phyloP scores from a whole-genome alignment of 2,888 invertebrate species.

The Oeneis ivallda region DNA sequence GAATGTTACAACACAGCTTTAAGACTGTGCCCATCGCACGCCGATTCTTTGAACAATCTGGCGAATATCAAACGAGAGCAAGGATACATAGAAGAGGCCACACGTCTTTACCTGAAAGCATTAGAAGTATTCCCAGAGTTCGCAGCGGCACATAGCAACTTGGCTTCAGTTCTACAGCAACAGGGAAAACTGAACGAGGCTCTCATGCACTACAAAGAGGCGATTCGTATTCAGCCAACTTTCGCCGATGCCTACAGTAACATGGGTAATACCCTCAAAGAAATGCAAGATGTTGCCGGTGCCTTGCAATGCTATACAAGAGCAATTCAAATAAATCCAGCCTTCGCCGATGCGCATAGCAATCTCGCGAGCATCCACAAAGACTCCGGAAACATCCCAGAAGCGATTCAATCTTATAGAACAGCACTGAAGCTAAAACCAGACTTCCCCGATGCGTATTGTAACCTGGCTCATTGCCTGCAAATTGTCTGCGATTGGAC shows the following conservation, averaged over 20 bases:
- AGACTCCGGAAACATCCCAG: slow-evolving; percentile 99
- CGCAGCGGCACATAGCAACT: slow-evolving; percentile 99
- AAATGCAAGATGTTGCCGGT: slow-evolving; percentile 98
- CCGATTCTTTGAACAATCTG: slow-evolving; percentile 98
- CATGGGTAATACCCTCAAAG: slow-evolving; percentile 99
- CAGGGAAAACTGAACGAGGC: slow-evolving; percentile 98
- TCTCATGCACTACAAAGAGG: slow-evolving; percentile 99
- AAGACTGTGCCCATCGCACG: slow-evolving; percentile 96
- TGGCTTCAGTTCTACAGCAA: slow-evolving; percentile 98
- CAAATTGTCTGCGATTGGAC: slow-evolving; percentile 99
- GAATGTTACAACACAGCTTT: slow-evolving; percentile 99
- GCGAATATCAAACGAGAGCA: slow-evolving; percentile 99
- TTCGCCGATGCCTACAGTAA: slow-evolving; percentile 99
- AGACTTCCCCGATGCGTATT: slow-evolving; percentile 99
- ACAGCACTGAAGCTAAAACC: slow-evolving; percentile 98
- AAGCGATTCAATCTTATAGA: slow-evolving; percentile 98
- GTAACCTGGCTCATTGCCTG: slow-evolving; percentile 98
- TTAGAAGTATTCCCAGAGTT: slow-evolving; percentile 98
- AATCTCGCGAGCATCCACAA: slow-evolving; percentile 99
- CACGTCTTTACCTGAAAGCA: slow-evolving; percentile 95
- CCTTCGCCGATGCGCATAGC: slow-evolving; percentile 99
- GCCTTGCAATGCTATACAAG: slow-evolving; percentile 98
- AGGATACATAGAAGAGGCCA: slow-evolving; percentile 99
- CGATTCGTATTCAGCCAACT: slow-evolving; percentile 98
- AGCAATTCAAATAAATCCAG: slow-evolving; percentile 99